Conservation (phyloP, 2,888 invertebrate genomes). For the Caenorhabditis uteleia region DNA sequence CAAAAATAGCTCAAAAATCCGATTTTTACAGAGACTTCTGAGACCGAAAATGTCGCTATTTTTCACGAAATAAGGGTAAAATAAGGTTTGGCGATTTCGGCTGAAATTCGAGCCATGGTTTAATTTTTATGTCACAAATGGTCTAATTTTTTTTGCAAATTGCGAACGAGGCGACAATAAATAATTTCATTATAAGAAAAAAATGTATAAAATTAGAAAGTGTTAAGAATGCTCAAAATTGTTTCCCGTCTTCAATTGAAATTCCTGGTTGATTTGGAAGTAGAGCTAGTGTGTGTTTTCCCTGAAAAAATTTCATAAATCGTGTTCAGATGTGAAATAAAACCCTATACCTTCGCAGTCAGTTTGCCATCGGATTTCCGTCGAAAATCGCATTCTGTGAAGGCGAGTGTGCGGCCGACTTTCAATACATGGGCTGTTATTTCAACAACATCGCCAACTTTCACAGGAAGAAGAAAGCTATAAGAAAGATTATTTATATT, state of each 20-base stretch:
- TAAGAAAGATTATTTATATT: slow-evolving; percentile 11
- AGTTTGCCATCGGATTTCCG: slow-evolving; percentile 60
- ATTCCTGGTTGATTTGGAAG: slow-evolving; percentile 40
- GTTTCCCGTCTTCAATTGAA: slow-evolving; percentile 32
- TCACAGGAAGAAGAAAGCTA: slow-evolving; percentile 65
- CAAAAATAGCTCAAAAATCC: no score
- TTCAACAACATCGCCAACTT: slow-evolving; percentile 58
- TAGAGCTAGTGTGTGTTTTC: slow-evolving; percentile 49
- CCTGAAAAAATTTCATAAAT: slow-evolving; percentile 25
- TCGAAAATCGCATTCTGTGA: slow-evolving; percentile 65
- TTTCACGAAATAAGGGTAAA: no score
- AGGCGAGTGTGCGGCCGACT: slow-evolving; percentile 60
- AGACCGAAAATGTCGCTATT: no score
- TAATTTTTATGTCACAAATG: no score
- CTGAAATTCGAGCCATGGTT: no score
- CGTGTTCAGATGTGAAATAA: background rate
- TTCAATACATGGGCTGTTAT: slow-evolving; percentile 63
- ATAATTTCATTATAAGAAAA: no score
- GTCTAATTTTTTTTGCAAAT: no score
- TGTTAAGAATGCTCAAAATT: slow-evolving; percentile 14
- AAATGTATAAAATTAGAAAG: background rate
- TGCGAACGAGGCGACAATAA: no score
- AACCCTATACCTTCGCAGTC: slow-evolving; percentile 50
- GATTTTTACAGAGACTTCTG: no score
- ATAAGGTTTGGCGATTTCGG: no score